Evolutionary conservation across 2,797 vertebrate genomes (phyloP), one percentile per base, ranked within the genome.

Genomic region (Sebastes iracundus): DNA sequence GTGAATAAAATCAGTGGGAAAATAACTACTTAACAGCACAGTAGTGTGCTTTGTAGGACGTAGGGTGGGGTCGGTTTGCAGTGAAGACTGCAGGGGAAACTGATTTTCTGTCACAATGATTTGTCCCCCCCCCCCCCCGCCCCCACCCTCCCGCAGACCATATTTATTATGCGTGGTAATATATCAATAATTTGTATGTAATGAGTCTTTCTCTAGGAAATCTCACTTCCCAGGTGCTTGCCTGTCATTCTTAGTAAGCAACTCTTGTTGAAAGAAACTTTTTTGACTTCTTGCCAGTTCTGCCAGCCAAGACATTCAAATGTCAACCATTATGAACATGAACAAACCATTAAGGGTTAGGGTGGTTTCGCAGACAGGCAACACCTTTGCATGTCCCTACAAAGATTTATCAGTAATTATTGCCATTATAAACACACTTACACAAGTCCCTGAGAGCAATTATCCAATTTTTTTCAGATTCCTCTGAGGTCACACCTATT

Each of bases 91-190:
- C 83, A 79, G 82, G 72, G 68, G 71, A 53, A 84, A 88, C 52
- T 18, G 83, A 90, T 86, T 90, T 91, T 88, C 86, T 84, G 75
- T 86, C 88, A 80, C 76, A 66, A 6, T 6, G 28, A 65, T 67
- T 63, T 38, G 72, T 61, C 22, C 32, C 32, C 55, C 20, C 38
- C 12, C 3, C 8, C 32, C 3, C 6, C 28, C 6, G 1, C 30
- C 32, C 9, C 3, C 12, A 38, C 12, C 13, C 2, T 7, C 8
- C 80, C 69, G 64, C 74, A 73, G 68, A 32, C 18, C 60, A 63
- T 60, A 81, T 63, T 52, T 72, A 83, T 60, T 71, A 68, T 52
- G 13, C 28, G 20, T 61, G 30, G 55, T 66, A 66, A 53, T 33
- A 58, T 8, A 52, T 12, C 18, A 42, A 42, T 9, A 18, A 32